Base-by-base conservation (phyloP, 2,113 vertebrate genomes). In the Dunckerocampus dactyliophorus region DNA sequence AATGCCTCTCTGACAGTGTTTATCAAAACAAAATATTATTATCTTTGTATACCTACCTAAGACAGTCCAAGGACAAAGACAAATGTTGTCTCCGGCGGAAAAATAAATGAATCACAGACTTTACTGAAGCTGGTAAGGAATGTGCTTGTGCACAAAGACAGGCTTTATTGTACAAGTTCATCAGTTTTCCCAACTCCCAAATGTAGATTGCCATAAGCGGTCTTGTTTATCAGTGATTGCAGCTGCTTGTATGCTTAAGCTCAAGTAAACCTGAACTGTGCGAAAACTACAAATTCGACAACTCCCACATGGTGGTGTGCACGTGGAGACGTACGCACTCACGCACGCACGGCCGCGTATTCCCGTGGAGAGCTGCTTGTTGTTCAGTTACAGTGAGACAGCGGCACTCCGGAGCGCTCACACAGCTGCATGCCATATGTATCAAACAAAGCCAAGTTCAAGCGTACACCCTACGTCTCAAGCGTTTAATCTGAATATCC, bases 401-500 rank as follows among this genome's bases (percentile, higher is more conserved):
- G 47, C n/a, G 55, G 62, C 69, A 39, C 63, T 62, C 50, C 51
- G 69, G 79, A 81, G 76, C 73, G 59, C 61, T 47, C 21, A 48
- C 75, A 79, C 84, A 87, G 84, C 79, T 88, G 86, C 79, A 74
- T 64, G 16, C 82, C 85, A 85, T 83, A 82, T 81, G 84, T 58
- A 83, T 60, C 37, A 77, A 68, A 78, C 77, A 77, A 75, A 81
- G 72, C 65, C 72, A 75, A 77, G 83, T 80, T 74, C 71, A 68
- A 77, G 75, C 71, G 69, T 74, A 77, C 76, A 69, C 67, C 50
- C 69, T 46, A 56, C 24, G 9, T 81, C 73, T 80, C 84, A 73
- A 75, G 72, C 74, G 81, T 74, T 83, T 85, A 85, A 87, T 88
- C 86, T 85, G 72, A 82, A 86, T 84, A 78, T 86, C 81, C 80